phyloP scores from a whole-genome alignment of 1,140 invertebrate genomes.

The Bactericera cockerelli region DNA sequence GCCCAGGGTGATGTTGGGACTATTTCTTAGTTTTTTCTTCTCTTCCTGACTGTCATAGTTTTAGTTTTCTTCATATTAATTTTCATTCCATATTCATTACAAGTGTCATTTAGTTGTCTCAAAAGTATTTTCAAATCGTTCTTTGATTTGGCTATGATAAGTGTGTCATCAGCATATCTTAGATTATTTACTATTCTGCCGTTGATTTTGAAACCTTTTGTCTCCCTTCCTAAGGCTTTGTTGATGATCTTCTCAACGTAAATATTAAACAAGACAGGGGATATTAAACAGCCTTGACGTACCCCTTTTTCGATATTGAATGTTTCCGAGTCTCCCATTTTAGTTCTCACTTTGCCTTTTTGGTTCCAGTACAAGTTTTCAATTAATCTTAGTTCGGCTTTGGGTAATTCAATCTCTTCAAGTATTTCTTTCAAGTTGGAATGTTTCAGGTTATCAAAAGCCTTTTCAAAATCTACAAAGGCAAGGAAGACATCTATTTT shows the following conservation, averaged over 20 bases:
- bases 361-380: conserved; percentile 5
- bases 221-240: not conserved
- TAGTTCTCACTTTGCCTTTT: not conserved
- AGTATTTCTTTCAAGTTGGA: conserved; percentile 19
- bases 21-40: not conserved
- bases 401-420: not conserved
- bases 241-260: not conserved
- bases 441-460: conserved; percentile 9
- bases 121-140: not conserved
- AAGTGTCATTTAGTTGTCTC: not conserved
- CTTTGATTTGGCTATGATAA: not conserved
- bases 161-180: not conserved
- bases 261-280: not conserved
- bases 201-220: not conserved
- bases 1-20: not conserved
- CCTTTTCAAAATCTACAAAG: too few relatives aligned
- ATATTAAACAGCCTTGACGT: not conserved
- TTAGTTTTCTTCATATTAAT: conserved; percentile 1
- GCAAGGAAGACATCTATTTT: too few relatives aligned
- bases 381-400: not conserved
- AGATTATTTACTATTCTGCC: not conserved
- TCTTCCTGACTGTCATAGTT: conserved; percentile 1
- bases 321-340: not conserved
- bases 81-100: conserved; percentile 1
- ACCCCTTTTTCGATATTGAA: conserved; percentile 2